Base-by-base conservation (phyloP, 1,140 invertebrate species). In the Uloborus diversus region DNA sequence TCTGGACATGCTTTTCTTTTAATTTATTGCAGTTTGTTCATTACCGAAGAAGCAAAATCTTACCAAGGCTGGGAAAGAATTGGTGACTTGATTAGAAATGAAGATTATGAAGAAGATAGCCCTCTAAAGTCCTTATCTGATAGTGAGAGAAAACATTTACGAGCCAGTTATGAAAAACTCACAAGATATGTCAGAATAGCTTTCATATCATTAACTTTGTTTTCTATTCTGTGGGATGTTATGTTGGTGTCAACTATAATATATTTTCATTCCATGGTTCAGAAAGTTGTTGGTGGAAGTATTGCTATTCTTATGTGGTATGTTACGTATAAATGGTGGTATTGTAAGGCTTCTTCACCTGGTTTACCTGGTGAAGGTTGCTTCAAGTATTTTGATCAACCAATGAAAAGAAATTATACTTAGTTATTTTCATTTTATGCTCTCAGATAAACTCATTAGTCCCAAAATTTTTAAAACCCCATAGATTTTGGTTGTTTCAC, bases 1-100 rank as follows among this genome's bases (percentile, higher is more conserved):
- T 98, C 96, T 11, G 96, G 97, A 0, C 97, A 99, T 86, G 92
- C 93, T 5, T 99, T 99, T 87, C 93, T 99, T 37, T 88, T 99
- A 5, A 94, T 98, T 59, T 97, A 97, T 86, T 95, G 94, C 35
- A 93, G 93, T 83, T 88, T 98, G 70, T 90, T 97, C 57, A 90
- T 98, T 47, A 93, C 95, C 17, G 97, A 99, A 89, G 97, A 99
- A 88, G 92, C 92, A 0, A 90, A 91, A 83, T 91, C 92, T 20
- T 93, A 98, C 59, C 88, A 93, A 83, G 93, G 94, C 30, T 98
- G 96, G 96, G 94, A 96, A 84, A 91, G 91, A 79, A 96, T 96
- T 51, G 92, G 91, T 83, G 94, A 97, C 83, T 89, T 92, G 68
- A 89, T 96, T 32, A 88, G 94, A 83, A 90, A 92, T 84, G 94